Percentiles rank a stretch among this genome's conserved stretches.
phyloP scores from a whole-genome alignment of 2,797 vertebrate genomes.

The Lates japonicus region DNA sequence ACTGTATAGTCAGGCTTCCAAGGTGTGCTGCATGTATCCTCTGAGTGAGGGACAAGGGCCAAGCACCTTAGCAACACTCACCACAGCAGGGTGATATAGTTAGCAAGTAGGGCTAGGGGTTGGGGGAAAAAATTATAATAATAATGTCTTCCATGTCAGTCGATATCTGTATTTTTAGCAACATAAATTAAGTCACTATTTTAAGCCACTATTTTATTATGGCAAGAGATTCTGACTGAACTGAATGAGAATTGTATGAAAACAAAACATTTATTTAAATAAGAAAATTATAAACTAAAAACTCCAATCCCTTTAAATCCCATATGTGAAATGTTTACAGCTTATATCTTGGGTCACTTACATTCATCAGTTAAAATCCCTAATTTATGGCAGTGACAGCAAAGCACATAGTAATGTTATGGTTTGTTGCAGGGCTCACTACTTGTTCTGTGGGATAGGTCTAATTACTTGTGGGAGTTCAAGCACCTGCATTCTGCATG shows the following conservation, averaged over 20 bases:
- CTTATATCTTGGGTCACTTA: not conserved
- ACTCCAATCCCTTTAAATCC: slow-evolving; percentile 27
- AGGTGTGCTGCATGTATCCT: slow-evolving; percentile 43
- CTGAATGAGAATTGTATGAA: not conserved
- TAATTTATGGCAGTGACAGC: not conserved
- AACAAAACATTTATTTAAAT: slow-evolving; percentile 12
- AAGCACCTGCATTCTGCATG: not conserved
- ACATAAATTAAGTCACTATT: too few species aligned
- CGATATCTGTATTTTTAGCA: not conserved
- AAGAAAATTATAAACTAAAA: slow-evolving; percentile 2
- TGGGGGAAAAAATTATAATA: not conserved
- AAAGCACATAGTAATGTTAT: not conserved
- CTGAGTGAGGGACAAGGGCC: slow-evolving; percentile 27
- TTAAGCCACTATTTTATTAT: too few species aligned
- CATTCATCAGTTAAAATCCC: slow-evolving; percentile 11
- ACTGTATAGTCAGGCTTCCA: slow-evolving; percentile 33
- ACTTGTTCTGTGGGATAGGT: not conserved
- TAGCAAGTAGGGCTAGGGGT: not conserved
- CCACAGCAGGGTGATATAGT: not conserved
- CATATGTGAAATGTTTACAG: slow-evolving; percentile 17
- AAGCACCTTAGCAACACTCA: slow-evolving; percentile 7
- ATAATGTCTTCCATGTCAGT: not conserved
- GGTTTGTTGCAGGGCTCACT: not conserved
- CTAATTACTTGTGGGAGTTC: not conserved
- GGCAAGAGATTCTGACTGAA: too few species aligned